Conservation (phyloP, 1,140 invertebrate species). For the Rhopalosiphum padi region DNA sequence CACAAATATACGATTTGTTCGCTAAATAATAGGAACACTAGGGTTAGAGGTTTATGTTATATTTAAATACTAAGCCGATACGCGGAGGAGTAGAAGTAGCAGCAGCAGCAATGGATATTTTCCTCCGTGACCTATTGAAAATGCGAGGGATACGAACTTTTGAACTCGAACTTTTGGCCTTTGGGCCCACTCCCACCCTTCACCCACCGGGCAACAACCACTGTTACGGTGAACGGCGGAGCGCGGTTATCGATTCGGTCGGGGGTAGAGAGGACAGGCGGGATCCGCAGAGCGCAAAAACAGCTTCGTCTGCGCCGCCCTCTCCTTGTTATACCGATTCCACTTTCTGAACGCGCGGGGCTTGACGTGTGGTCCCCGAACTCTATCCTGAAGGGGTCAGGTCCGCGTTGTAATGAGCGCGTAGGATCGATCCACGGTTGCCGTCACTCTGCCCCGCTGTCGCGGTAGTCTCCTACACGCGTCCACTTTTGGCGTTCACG, state of each 20-base stretch:
- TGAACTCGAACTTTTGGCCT: constrained; percentile 57
- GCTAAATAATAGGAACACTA: background rate
- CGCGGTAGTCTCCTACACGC: background rate
- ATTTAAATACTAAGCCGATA: background rate
- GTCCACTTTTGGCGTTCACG: constrained; percentile 21
- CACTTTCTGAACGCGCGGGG: constrained; percentile 31
- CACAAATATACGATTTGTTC: background rate
- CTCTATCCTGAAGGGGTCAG: constrained; percentile 22
- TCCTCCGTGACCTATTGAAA: constrained; percentile 51
- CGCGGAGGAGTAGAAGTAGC: background rate
- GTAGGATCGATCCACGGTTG: constrained; percentile 34
- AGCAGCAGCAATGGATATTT: background rate
- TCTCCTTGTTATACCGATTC: background rate
- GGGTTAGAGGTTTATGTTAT: background rate
- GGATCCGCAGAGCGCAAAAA: constrained; percentile 45
- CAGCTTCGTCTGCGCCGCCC: constrained; percentile 43
- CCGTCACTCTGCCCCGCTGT: background rate
- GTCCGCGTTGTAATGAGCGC: background rate
- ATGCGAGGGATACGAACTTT: constrained; percentile 36
- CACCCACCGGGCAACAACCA: background rate
- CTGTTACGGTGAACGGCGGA: background rate
- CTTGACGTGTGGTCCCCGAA: constrained; percentile 7
- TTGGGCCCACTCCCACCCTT: background rate
- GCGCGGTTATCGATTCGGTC: constrained; percentile 43
- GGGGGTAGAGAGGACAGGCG: background rate